Base-by-base conservation (phyloP, 1,140 invertebrate species). In the Yoshiicerus persimilis region DNA sequence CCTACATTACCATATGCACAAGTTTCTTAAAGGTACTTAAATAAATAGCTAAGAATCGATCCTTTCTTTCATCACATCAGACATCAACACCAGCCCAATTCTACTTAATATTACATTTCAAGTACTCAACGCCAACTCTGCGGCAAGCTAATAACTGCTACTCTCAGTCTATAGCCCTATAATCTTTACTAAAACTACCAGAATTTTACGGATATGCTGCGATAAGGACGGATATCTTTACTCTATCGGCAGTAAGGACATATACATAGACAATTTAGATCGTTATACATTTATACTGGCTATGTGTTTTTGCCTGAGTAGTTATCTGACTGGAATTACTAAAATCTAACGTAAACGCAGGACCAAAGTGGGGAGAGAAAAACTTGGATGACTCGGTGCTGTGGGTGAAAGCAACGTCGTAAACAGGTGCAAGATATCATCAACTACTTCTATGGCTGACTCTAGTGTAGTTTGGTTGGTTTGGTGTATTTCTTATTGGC, bases 401-500 rank as follows among this genome's bases (percentile, higher is more conserved):
- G 75, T 36, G 32, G 30, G 30, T 80, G 75, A 80, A 80, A 80
- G 75, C 32, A 80, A 80, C 75, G 75, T 80, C 75, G 75, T 80
- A 80, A 80, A 80, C 75, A 80, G 75, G 75, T 80, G 32, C 75
- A 80, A 36, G 75, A 80, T 36, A 80, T 36, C 32, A 80, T 80
- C 75, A 80, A 38, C 30, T 36, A n/a, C 23, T 30, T 80, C 32
- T 80, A 70, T 70, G 34, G 0, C 16, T 23, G 32, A 20, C 32
- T 32, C 1, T 36, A 80, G 64, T 11, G 3, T 9, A 27, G 2
- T 36, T 77, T 25, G 20, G 23, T 66, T 66, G 4, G 56, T 23
- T 64, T 36, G 30, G 16, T 16, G 20, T 32, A 70, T 27, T 30
- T 70, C 30, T 30, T 70, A 70, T 70, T 70, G 66, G 66, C 30